Percentiles rank a stretch among this genome's conserved stretches.
Conservation (phyloP, 92 coral and sea anemone genomes). For the Pocillopora grandis region DNA sequence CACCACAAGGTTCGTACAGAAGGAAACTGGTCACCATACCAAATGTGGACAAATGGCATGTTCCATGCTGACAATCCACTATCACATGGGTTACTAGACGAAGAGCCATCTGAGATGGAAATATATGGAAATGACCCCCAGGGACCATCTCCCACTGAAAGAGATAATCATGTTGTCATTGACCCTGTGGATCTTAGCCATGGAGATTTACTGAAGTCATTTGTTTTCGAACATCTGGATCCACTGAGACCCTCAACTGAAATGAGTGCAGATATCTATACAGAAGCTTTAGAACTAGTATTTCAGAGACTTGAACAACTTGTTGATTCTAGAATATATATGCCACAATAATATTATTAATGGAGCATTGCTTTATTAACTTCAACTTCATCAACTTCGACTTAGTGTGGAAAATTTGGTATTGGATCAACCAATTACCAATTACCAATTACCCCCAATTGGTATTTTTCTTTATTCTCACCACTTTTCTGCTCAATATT, state of each 20-base stretch:
- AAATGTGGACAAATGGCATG: constrained; percentile 70
- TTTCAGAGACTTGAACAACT: constrained; percentile 29
- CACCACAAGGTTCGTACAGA: constrained; percentile 63
- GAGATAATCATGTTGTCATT: constrained; percentile 55
- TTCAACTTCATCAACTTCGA: neutral
- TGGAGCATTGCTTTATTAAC: constrained; percentile 21
- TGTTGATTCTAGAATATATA: constrained; percentile 26
- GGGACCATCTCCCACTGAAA: constrained; percentile 54
- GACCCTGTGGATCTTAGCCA: constrained; percentile 39
- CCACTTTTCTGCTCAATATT: too few species aligned
- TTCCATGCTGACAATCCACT: constrained; percentile 56
- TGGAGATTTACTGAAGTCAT: constrained; percentile 42
- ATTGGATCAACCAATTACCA: too few species aligned
- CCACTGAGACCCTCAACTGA: constrained; percentile 49
- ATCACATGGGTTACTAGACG: constrained; percentile 51
- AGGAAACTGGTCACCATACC: constrained; percentile 65
- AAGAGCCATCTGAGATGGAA: constrained; percentile 61
- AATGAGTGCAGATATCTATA: constrained; percentile 48
- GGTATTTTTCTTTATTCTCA: too few species aligned
- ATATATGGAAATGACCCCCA: constrained; percentile 61
- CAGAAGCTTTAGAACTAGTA: constrained; percentile 36
- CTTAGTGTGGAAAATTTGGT: too few species aligned
- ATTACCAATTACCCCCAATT: too few species aligned
- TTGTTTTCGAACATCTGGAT: constrained; percentile 46
- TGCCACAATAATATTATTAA: constrained; percentile 12